Percentiles rank a stretch among this genome's conserved stretches.
These are phyloP conservation scores for Sebastes trivittatus DNA, from an alignment of 2,797 vertebrate species.

Conservation along the genomic window DNA sequence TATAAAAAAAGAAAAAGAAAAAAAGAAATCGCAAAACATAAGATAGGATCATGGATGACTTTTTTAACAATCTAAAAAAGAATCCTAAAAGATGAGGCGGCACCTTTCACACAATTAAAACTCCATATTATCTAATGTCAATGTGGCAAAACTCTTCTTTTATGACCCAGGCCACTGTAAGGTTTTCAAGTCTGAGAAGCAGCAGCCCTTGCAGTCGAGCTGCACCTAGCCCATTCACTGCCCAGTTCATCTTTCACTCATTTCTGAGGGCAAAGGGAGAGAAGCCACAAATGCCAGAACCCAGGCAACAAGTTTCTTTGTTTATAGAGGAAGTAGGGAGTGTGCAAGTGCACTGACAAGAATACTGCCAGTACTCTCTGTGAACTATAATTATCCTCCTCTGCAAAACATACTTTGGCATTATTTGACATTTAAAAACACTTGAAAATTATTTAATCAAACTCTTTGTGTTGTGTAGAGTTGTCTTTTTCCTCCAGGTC, in stretches of 20 bases:
- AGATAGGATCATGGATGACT: no score
- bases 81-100: background rate
- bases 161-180: background rate
- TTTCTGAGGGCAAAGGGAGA: constrained; percentile 67
- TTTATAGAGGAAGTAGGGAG: constrained; percentile 76
- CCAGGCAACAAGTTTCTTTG: constrained; percentile 73
- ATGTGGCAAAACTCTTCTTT: background rate
- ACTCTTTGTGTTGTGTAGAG: background rate
- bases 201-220: constrained; percentile 7
- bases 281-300: constrained; percentile 71
- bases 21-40: no score
- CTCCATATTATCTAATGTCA: background rate
- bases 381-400: constrained; percentile 72
- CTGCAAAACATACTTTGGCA: constrained; percentile 65
- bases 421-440: constrained; percentile 52
- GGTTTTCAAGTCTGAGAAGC: background rate
- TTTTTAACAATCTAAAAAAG: background rate
- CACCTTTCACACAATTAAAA: background rate
- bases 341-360: constrained; percentile 65
- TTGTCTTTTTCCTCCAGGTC: background rate
- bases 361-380: constrained; percentile 68
- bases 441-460: constrained; percentile 63
- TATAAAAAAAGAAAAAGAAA: no score
- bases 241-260: constrained; percentile 68
- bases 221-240: constrained; percentile 40